These are phyloP conservation scores for Pocillopora damicornis DNA, from an alignment of 64 coral and sea anemone species.

Conservation along the genomic window DNA sequence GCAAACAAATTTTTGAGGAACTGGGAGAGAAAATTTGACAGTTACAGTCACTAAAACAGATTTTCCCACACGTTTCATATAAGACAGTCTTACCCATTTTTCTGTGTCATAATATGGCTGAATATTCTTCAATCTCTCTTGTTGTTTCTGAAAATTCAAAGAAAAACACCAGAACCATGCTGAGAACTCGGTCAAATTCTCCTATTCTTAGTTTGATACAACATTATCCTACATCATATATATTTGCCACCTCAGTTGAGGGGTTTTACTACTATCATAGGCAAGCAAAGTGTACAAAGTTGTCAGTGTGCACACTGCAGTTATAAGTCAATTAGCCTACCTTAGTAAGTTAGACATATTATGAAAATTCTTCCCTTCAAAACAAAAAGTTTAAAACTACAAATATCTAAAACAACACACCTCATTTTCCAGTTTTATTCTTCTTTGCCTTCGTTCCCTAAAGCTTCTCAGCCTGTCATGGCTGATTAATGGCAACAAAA, in stretches of 20 bases:
- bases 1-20: too few relatives aligned
- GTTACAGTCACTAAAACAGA: background rate
- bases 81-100: conserved; percentile 45
- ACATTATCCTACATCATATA: too few relatives aligned
- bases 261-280: background rate
- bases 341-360: too few relatives aligned
- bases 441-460: conserved; percentile 51
- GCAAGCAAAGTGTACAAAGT: background rate
- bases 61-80: background rate
- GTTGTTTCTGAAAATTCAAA: conserved; percentile 11
- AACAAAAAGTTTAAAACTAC: background rate
- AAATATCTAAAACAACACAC: background rate
- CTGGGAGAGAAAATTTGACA: too few relatives aligned
- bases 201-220: too few relatives aligned
- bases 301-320: background rate
- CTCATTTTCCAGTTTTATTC: conserved; percentile 56
- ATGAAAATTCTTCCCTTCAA: too few relatives aligned
- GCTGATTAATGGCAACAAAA: background rate
- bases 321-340: too few relatives aligned
- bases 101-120: conserved; percentile 47
- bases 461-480: conserved; percentile 53
- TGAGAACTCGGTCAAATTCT: too few relatives aligned
- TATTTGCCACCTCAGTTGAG: background rate
- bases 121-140: conserved; percentile 48
- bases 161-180: background rate